Evolutionary conservation across 2,888 invertebrate genomes (phyloP).

Genomic region (Stenodera caucasica): DNA sequence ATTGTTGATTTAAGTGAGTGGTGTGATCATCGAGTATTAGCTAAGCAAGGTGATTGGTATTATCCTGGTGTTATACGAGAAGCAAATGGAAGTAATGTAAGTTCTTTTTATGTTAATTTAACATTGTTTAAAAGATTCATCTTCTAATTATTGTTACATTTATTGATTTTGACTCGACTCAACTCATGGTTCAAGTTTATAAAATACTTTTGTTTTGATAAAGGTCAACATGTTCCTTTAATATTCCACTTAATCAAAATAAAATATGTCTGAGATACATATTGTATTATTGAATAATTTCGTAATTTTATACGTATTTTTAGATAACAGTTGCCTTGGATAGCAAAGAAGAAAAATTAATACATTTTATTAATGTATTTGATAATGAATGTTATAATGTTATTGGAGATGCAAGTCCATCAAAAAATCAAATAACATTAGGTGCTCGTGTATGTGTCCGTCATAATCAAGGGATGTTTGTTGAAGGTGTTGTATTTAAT

Average conservation of each 20-base stretch:
- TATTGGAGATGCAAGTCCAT: conserved; percentile 91
- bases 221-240: neutral
- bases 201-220: too few relatives aligned
- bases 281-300: too few relatives aligned
- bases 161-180: neutral
- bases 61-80: conserved; percentile 86
- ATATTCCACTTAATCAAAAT: too few relatives aligned
- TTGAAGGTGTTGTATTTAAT: conserved; percentile 80
- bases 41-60: conserved; percentile 79
- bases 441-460: conserved; percentile 83
- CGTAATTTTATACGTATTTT: neutral
- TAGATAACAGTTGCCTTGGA: conserved; percentile 79
- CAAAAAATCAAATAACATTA: conserved; percentile 75
- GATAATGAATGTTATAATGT: conserved; percentile 81
- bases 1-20: conserved; percentile 85
- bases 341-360: conserved; percentile 68
- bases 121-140: too few relatives aligned
- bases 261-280: too few relatives aligned
- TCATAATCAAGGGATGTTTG: conserved; percentile 71
- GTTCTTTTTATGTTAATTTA: too few relatives aligned
- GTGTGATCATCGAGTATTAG: conserved; percentile 90
- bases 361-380: conserved; percentile 77
- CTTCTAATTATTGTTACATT: neutral
- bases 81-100: conserved; percentile 65
- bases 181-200: too few relatives aligned